phyloP scores from a whole-genome alignment of 2,113 vertebrate species.

The Phodopus roborovskii region DNA sequence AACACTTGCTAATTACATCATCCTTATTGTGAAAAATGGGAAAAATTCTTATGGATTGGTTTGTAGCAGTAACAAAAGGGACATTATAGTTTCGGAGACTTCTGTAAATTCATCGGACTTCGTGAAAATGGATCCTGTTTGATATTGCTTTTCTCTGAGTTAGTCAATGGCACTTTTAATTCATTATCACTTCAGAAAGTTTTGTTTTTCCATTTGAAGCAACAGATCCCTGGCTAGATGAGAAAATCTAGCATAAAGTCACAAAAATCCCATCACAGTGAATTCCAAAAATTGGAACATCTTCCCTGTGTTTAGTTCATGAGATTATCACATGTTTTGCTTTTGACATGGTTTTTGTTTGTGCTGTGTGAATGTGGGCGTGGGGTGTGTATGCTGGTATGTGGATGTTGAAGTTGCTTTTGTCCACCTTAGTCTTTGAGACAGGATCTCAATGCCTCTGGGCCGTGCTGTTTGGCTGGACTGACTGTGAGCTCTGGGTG shows the following conservation, averaged over 20 bases:
- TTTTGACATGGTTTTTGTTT: background rate
- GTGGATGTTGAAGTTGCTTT: background rate
- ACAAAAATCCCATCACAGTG: background rate
- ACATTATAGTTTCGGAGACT: background rate
- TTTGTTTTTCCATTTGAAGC: background rate
- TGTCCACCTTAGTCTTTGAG: background rate
- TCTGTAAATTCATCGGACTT: background rate
- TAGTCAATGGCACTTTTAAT: background rate
- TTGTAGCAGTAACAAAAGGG: background rate
- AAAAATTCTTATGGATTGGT: background rate
- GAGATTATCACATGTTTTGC: background rate
- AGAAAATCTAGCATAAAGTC: background rate
- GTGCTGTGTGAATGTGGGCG: background rate
- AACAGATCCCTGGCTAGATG: background rate
- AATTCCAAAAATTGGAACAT: background rate
- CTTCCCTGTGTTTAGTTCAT: background rate
- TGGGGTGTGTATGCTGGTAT: background rate
- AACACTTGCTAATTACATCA: background rate
- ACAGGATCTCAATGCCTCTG: background rate
- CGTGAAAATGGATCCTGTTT: background rate
- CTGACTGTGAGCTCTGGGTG: background rate
- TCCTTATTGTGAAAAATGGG: background rate
- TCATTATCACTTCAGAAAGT: constrained; percentile 10
- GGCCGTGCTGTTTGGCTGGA: background rate
- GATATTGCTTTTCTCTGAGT: background rate